phyloP scores from a whole-genome alignment of 2,888 invertebrate genomes.

The Nasonia oneida region DNA sequence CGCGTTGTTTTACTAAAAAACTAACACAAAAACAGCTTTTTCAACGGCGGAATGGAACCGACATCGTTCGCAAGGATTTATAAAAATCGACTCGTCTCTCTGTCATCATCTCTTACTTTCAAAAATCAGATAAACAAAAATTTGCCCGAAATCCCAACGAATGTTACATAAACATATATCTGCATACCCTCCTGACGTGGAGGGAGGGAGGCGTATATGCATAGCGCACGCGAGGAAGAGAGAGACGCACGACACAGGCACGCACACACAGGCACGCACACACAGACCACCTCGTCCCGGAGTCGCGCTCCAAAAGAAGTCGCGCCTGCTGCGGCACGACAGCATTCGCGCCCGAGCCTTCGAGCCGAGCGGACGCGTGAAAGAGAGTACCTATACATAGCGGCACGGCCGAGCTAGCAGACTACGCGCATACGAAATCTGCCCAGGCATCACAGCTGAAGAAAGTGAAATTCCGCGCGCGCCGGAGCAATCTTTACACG shows the following conservation, averaged over 20 bases:
- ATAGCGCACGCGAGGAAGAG: not conserved
- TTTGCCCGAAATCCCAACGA: too few species aligned
- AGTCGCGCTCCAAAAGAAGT: not conserved
- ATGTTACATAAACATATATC: not conserved
- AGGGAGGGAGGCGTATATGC: not conserved
- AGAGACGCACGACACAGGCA: not conserved
- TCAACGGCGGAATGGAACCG: too few species aligned
- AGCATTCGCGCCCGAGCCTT: constrained; percentile 55
- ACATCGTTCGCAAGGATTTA: too few species aligned
- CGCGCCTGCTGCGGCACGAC: not conserved
- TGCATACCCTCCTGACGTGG: not conserved
- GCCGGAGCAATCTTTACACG: not conserved
- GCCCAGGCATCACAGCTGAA: not conserved
- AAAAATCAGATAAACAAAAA: too few species aligned
- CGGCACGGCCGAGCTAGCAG: not conserved
- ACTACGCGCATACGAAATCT: not conserved
- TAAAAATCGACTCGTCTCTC: not conserved
- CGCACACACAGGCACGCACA: too few species aligned
- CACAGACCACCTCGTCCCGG: too few species aligned
- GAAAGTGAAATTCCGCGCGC: constrained; percentile 59
- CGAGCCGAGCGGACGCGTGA: constrained; percentile 35
- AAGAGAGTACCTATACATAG: not conserved
- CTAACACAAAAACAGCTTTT: too few species aligned
- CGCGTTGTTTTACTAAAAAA: too few species aligned
- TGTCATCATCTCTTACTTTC: too few species aligned